Conservation (phyloP, 2,797 vertebrate genomes). For the Ceryle rudis region DNA sequence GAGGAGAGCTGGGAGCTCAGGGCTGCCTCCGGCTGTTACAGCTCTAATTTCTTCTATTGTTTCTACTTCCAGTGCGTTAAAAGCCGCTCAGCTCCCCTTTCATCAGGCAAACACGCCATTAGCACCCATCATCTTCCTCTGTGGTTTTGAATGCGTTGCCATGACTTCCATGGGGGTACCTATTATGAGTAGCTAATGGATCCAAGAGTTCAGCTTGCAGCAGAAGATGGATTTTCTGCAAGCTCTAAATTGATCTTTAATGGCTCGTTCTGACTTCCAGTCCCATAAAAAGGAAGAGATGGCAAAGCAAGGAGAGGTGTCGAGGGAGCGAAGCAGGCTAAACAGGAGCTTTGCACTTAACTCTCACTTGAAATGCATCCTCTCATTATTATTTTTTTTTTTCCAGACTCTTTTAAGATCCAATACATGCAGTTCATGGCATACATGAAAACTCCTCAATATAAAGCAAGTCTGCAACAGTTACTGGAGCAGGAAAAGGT, state of each 20-base stretch:
- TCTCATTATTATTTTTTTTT: background rate
- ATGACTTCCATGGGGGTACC: background rate
- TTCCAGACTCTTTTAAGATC: conserved; percentile 93
- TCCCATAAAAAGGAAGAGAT: background rate
- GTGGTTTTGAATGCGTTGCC: background rate
- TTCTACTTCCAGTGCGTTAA: background rate
- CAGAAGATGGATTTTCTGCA: background rate
- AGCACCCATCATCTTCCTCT: background rate
- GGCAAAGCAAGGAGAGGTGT: background rate
- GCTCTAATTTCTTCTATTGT: background rate
- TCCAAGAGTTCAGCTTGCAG: background rate
- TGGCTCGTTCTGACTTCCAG: background rate
- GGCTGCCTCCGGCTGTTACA: background rate
- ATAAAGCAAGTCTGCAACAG: conserved; percentile 93
- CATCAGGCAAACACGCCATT: background rate
- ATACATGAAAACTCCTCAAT: conserved; percentile 96
- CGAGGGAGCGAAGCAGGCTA: background rate
- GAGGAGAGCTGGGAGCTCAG: background rate
- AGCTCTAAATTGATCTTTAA: background rate
- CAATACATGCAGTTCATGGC: conserved; percentile 98
- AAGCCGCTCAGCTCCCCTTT: background rate
- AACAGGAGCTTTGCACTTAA: background rate
- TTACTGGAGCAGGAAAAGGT: conserved; percentile 97
- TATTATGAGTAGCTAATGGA: background rate
- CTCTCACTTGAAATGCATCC: background rate